Percentiles rank a stretch among this genome's conserved stretches.
Conservation (phyloP, 2,797 vertebrate genomes). For the Propithecus perrieri region DNA sequence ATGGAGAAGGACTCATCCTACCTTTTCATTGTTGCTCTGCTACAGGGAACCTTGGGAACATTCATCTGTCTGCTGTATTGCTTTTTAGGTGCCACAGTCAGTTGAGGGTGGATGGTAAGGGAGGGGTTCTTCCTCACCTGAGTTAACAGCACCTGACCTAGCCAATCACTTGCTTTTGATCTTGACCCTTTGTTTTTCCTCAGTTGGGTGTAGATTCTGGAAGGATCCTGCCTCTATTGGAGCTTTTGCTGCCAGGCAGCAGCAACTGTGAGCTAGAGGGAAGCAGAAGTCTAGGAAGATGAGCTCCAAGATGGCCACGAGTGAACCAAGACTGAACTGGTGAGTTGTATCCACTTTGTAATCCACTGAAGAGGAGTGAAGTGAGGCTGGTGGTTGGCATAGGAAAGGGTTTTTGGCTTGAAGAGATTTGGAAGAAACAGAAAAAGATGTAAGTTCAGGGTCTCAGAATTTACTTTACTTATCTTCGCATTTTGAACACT, state of each 20-base stretch:
- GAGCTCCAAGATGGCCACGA: slow-evolving; percentile 48
- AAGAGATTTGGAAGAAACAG: not conserved
- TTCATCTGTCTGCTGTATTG: not conserved
- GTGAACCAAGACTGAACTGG: slow-evolving; percentile 75
- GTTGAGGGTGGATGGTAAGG: not conserved
- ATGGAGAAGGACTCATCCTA: not conserved
- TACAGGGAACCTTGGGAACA: not conserved
- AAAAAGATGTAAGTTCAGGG: not conserved
- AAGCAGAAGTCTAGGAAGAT: slow-evolving; percentile 49
- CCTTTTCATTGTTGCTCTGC: not conserved
- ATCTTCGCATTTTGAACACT: not conserved
- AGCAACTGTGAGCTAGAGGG: not conserved
- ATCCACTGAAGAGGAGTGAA: not conserved
- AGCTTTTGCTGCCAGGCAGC: not conserved
- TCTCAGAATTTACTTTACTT: not conserved
- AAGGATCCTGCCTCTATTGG: not conserved
- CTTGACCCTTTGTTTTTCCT: slow-evolving; percentile 35
- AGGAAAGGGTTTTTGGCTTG: not conserved
- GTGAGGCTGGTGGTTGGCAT: not conserved
- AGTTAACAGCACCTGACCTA: not conserved
- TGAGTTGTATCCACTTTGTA: slow-evolving; percentile 54
- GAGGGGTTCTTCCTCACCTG: not conserved
- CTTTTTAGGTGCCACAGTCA: not conserved
- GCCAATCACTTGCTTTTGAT: not conserved
- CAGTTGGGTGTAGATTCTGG: not conserved